Evolutionary conservation across 2,797 vertebrate genomes (phyloP), one percentile per base, ranked within the genome.

Genomic region (Notolabrus celidotus): DNA sequence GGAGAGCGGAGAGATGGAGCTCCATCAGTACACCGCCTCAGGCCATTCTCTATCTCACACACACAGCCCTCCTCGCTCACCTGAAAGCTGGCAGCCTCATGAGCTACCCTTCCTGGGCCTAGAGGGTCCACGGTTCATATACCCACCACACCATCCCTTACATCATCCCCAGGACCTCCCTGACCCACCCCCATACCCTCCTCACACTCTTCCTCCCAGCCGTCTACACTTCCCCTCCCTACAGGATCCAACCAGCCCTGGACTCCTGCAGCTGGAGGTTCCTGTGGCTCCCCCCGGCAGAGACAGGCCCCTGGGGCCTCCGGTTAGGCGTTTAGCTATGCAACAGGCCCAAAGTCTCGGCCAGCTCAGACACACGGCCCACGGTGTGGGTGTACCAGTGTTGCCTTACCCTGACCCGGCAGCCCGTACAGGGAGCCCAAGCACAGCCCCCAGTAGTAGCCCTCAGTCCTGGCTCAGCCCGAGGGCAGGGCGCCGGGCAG

Each of bases 291-390:
- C 74, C 93, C 95, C 1, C 74, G 95, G 96, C 93, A 95, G 96
- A 92, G 95, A 94, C 85, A 88, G 92, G 75, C 89, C 92, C 84
- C 81, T 83, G 67, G 86, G 96, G 80, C 91, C 95, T 84, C 89
- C 95, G 89, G 95, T 95, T 95, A 97, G 95, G 96, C 93, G 96
- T 94, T 96, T 96, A 96, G 96, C 97, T 96, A 97, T 98, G 96
- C 98, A 99, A 96, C 96, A 98, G 96, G 96, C 95, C 92, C 94
- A 94, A 92, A 96, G 95, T 94, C 96, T 98, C 90, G 96, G 96
- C 95, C 97, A 99, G 96, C 96, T 99, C 94, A 97, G 97, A 97
- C 97, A 99, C 95, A 99, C 98, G 93, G 94, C 97, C 93, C 96
- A 99, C 93, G 98, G 97, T 91, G 96, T 98, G 97, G 97, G 97